Evolutionary conservation across 2,797 vertebrate genomes (phyloP).

Genomic region (Glossophaga mutica): DNA sequence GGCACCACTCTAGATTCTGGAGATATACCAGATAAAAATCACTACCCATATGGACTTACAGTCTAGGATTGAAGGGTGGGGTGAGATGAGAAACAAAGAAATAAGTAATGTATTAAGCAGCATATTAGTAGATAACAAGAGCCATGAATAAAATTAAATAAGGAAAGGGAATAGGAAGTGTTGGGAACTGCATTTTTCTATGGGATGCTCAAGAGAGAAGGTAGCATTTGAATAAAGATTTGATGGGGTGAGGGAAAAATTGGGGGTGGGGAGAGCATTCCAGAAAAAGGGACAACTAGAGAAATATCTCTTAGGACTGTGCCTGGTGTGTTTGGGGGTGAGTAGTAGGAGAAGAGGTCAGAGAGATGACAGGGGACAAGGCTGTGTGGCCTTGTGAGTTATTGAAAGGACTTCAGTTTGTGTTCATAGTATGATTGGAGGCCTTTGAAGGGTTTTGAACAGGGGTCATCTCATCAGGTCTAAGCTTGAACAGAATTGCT

Average conservation of each 20-base stretch:
- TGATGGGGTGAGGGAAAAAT: neutral
- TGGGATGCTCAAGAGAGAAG: neutral
- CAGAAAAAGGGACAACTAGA: neutral
- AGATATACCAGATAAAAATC: neutral
- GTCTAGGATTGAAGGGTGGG: neutral
- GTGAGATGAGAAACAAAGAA: neutral
- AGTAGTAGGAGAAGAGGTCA: neutral
- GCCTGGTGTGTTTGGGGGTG: neutral
- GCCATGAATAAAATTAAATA: neutral
- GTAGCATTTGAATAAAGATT: neutral
- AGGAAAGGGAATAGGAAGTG: neutral
- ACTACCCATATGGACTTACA: neutral
- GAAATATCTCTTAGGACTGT: neutral
- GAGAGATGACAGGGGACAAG: neutral
- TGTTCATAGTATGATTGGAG: neutral
- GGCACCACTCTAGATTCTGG: neutral
- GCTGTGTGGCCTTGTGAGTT: neutral
- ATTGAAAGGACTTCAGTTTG: neutral
- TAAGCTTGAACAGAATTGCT: neutral
- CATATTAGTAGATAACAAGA: neutral
- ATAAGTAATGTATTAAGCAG: neutral
- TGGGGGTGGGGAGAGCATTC: neutral
- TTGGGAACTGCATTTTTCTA: neutral
- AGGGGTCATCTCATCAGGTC: neutral
- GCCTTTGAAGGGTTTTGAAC: neutral